phyloP scores from a whole-genome alignment of 1,140 invertebrate genomes.

The Ectropis grisescens region DNA sequence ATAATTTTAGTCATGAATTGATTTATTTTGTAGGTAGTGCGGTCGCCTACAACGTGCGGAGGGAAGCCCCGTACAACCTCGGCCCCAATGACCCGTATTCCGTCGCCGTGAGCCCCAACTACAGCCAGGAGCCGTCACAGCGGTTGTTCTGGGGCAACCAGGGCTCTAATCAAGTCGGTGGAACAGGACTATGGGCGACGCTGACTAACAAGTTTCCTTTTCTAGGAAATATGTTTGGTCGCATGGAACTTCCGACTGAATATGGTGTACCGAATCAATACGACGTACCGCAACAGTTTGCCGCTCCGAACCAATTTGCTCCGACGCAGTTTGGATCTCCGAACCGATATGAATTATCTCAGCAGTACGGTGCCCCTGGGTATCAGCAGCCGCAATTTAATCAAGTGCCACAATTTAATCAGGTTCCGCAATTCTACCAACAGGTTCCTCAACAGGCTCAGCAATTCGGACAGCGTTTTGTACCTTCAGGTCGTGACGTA shows the following conservation, averaged over 20 bases:
- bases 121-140: slow-evolving; percentile 35
- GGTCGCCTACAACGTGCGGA: slow-evolving; percentile 37
- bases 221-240: slow-evolving; percentile 47
- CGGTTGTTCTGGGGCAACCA: slow-evolving; percentile 44
- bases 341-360: slow-evolving; percentile 15
- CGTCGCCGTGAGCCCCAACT: slow-evolving; percentile 24
- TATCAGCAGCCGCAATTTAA: slow-evolving; percentile 23
- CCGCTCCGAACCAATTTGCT: slow-evolving; percentile 22
- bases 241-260: slow-evolving; percentile 37
- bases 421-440: slow-evolving; percentile 7
- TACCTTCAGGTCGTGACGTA: slow-evolving; percentile 38
- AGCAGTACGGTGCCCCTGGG: slow-evolving; percentile 19
- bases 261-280: slow-evolving; percentile 29
- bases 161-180: slow-evolving; percentile 56
- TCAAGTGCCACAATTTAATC: slow-evolving; percentile 8
- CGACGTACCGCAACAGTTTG: slow-evolving; percentile 30
- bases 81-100: slow-evolving; percentile 38
- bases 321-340: slow-evolving; percentile 32
- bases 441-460: slow-evolving; percentile 6
- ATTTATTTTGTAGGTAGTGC: slow-evolving; percentile 32
- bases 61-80: slow-evolving; percentile 36
- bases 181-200: slow-evolving; percentile 43
- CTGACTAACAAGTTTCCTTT: slow-evolving; percentile 59
- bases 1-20: slow-evolving; percentile 8
- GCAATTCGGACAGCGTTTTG: slow-evolving; percentile 11